Evolutionary conservation across 2,888 invertebrate species (phyloP).

Genomic region (Disparrhopalites patrizii): DNA sequence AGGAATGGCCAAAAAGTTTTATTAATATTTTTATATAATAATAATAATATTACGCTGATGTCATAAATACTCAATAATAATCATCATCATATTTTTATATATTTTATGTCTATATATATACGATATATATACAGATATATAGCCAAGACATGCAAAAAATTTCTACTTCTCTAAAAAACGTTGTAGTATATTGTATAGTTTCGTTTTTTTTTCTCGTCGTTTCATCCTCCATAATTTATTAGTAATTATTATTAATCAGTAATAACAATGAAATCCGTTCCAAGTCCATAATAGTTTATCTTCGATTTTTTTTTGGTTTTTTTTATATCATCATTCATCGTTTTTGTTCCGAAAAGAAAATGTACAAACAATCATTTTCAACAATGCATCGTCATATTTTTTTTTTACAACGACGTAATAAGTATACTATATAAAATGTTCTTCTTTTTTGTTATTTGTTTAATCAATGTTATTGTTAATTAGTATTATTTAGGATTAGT

Average conservation of each 20-base stretch:
- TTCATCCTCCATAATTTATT: too few relatives aligned
- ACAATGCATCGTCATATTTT: background rate
- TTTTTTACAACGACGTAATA: constrained; percentile 1
- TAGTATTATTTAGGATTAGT: too few relatives aligned
- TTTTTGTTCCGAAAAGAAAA: constrained; percentile 1
- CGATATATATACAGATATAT: too few relatives aligned
- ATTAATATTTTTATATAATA: background rate
- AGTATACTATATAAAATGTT: constrained; percentile 8
- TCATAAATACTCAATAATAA: constrained; percentile 11
- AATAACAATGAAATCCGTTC: constrained; percentile 8
- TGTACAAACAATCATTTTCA: constrained; percentile 5
- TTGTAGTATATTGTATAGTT: too few relatives aligned
- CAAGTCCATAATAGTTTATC: constrained; percentile 4
- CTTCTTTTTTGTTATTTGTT: background rate
- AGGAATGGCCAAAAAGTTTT: constrained; percentile 6
- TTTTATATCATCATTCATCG: too few relatives aligned
- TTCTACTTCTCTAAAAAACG: background rate
- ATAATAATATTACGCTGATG: constrained; percentile 1
- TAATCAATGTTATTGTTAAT: background rate
- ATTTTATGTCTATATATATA: too few relatives aligned
- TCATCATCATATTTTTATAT: too few relatives aligned
- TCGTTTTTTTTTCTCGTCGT: too few relatives aligned
- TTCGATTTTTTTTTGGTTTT: too few relatives aligned
- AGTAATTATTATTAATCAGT: background rate
- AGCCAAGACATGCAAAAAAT: constrained; percentile 6